These are phyloP conservation scores for Haliclona indistincta DNA, from an alignment of 37 sponge, comb jelly and placozoan genomes.

Conservation along the genomic window DNA sequence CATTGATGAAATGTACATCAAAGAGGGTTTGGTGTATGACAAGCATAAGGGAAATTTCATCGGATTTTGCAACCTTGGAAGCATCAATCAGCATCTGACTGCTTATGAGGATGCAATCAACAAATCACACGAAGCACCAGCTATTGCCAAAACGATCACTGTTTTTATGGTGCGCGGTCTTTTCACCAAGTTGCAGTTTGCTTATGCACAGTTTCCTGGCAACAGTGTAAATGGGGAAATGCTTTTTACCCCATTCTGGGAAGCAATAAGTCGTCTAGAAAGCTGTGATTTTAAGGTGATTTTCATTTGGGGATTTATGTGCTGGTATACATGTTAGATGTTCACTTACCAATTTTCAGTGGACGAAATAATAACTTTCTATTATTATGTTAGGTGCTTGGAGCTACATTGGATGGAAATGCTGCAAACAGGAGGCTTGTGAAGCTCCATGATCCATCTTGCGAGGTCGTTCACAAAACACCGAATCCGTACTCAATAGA, in stretches of 20 bases:
- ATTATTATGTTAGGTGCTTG: background rate
- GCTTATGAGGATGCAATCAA: background rate
- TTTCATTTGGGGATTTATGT: background rate
- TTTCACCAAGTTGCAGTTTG: background rate
- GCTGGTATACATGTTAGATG: too few relatives aligned
- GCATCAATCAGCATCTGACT: slow-evolving; percentile 4
- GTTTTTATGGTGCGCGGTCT: slow-evolving; percentile 20
- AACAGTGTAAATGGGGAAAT: background rate
- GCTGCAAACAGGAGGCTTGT: slow-evolving; percentile 20
- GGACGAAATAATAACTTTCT: background rate
- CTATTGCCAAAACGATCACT: slow-evolving; percentile 13
- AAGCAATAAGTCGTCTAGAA: slow-evolving; percentile 8
- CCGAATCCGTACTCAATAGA: slow-evolving; percentile 33
- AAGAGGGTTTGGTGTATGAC: slow-evolving; percentile 27
- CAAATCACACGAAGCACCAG: too few relatives aligned
- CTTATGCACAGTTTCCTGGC: slow-evolving; percentile 35
- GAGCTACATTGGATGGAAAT: slow-evolving; percentile 15
- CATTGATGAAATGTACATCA: slow-evolving; percentile 19
- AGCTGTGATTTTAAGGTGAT: slow-evolving; percentile 13
- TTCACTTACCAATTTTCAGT: too few relatives aligned
- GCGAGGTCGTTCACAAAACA: slow-evolving; percentile 16
- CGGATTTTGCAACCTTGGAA: slow-evolving; percentile 5
- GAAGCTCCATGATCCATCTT: slow-evolving; percentile 8
- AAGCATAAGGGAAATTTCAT: slow-evolving; percentile 5
- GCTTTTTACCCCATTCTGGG: background rate